These are phyloP conservation scores for Nyctalus aviator DNA, from an alignment of 2,797 vertebrate species.

Conservation along the genomic window DNA sequence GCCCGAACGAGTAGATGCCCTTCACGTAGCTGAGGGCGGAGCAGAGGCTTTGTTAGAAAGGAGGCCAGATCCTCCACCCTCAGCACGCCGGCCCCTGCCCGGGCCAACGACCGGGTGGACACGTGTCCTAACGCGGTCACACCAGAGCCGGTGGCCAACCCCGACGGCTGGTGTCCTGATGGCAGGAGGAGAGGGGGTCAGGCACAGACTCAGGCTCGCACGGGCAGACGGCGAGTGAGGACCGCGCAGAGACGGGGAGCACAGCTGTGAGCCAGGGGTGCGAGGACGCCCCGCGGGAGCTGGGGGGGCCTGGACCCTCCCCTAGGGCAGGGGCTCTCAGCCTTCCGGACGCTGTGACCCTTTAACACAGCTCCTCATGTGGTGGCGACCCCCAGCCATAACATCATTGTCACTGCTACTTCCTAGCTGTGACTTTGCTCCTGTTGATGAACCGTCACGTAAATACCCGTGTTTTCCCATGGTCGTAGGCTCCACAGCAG, in stretches of 20 bases:
- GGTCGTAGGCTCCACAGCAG: too few relatives aligned
- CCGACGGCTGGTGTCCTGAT: fast-evolving
- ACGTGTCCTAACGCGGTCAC: fast-evolving
- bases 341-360: too few relatives aligned
- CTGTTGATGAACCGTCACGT: too few relatives aligned
- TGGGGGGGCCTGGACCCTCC: too few relatives aligned
- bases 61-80: neutral
- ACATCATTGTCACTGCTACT: too few relatives aligned
- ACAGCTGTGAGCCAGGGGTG: neutral
- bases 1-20: conserved; percentile 95
- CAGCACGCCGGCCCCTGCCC: fast-evolving
- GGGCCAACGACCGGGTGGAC: fast-evolving
- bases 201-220: neutral
- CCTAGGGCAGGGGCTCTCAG: neutral
- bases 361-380: too few relatives aligned
- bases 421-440: too few relatives aligned
- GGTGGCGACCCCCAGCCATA: too few relatives aligned
- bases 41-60: neutral
- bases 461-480: too few relatives aligned
- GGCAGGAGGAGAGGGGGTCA: neutral
- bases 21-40: conserved; percentile 92
- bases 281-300: too few relatives aligned
- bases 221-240: fast-evolving
- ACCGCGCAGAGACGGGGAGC: fast-evolving
- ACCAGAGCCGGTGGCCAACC: neutral